Base-by-base conservation (phyloP, 2,888 invertebrate species). In the Drosophila prolongata region DNA sequence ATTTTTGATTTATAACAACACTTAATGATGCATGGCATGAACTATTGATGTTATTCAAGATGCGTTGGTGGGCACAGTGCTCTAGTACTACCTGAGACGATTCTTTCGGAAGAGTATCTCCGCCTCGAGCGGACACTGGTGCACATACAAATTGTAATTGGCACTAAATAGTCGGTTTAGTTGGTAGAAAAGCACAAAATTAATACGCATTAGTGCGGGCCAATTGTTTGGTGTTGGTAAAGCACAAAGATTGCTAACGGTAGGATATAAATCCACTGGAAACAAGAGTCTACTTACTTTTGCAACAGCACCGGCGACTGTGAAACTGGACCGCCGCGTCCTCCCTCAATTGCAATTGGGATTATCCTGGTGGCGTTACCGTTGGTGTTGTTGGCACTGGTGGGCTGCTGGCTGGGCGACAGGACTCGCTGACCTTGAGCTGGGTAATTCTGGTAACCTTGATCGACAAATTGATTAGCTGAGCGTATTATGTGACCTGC, bases 261-360 rank as follows among this genome's bases (percentile, higher is more conserved):
- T 42, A 1, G 35, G 54, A 44, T 43, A 49, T 34, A 14, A 16
- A 52, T 10, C 14, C 57, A 60, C 24, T 35, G 27, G 19, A 16
- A 3, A 14, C 13, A 19, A 43, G 10, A 50, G 35, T 64, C 5
- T 61, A 90, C 92, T 91, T 89, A 92, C 92, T 92, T 92, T 89
- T 92, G 92, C 44, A 92, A 87, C 40, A 92, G 86, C 24, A 91
- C 90, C 34, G 92, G 92, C 43, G 91, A 81, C 67, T 90, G 89
- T 54, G 91, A 90, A 54, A 92, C 82, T 10, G 92, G 92, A 58
- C 92, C 92, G 10, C 91, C 92, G 37, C 91, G 88, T 62, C 77
- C 82, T 27, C 85, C 81, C 56, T 95, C 95, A 78, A 95, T 93
- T 75, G 94, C 93, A 78, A 95, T 94, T 14, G 95, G 95, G 89